Evolutionary conservation across 2,888 invertebrate genomes (phyloP), one percentile per base, ranked within the genome.

Genomic region (Sinotaia quadrata): DNA sequence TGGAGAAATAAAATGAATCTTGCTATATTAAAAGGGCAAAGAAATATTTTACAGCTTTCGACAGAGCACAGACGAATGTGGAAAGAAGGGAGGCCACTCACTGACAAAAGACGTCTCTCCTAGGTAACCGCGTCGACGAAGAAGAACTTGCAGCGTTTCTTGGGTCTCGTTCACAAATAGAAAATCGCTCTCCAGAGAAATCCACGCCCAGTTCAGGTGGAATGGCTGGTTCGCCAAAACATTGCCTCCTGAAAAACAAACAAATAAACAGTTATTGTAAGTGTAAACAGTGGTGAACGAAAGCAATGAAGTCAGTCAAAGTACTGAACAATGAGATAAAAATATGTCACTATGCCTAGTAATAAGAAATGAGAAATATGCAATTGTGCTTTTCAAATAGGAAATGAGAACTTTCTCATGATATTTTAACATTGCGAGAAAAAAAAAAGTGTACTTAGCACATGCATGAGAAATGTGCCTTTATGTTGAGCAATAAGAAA

Each of bases 51-150:
- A n/a, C n/a, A n/a, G n/a, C n/a, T n/a, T n/a, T n/a, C n/a, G n/a
- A n/a, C n/a, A n/a, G n/a, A n/a, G n/a, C n/a, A n/a, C n/a, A n/a
- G n/a, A n/a, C n/a, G n/a, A n/a, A n/a, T n/a, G n/a, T n/a, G n/a
- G n/a, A n/a, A n/a, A n/a, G n/a, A n/a, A n/a, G n/a, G n/a, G n/a
- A n/a, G n/a, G n/a, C 10, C 63, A 82, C 87, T 82, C 75, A 88
- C 88, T 84, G 71, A 88, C 84, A 73, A 87, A 88, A 21, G 85
- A 81, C 12, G 88, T 87, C 70, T 87, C 86, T 21, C 84, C 85
- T 0, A 88, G 80, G 68, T 84, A 87, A 2, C 88, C 88, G 68
- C 87, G 78, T 41, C 88, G 74, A 18, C 80, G 63, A 24, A 88
- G 76, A 21, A 75, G 81, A 4, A 88, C 78, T 49, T 83, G 79